Conservation (phyloP, 1,140 invertebrate species). For the Caenorhabditis briggsae region DNA sequence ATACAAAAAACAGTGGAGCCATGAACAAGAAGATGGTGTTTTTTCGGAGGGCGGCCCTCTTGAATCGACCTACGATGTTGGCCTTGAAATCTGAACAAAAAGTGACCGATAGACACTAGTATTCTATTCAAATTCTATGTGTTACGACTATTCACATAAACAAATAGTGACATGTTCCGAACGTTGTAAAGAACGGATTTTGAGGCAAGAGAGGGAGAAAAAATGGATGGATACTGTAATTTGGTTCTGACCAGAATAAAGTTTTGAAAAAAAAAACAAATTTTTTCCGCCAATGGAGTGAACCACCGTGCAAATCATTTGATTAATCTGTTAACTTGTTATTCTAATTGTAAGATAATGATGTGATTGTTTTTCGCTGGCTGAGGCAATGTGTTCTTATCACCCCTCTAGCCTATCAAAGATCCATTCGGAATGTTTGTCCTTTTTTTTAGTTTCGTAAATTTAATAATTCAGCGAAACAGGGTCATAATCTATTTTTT, state of each 20-base stretch:
- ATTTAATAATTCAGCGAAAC: neutral
- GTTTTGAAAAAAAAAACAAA: too few species aligned
- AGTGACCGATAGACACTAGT: constrained; percentile 2
- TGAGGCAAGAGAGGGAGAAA: neutral
- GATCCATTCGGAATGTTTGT: constrained; percentile 14
- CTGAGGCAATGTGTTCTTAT: neutral
- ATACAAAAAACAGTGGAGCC: neutral
- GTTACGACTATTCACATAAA: constrained; percentile 34
- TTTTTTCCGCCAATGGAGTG: too few species aligned
- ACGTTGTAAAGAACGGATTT: neutral
- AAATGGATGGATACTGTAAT: too few species aligned
- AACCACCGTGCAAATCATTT: neutral
- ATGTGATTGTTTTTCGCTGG: neutral
- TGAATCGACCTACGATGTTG: neutral
- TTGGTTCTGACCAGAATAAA: too few species aligned
- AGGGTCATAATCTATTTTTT: constrained; percentile 22
- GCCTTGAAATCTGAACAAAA: constrained; percentile 39
- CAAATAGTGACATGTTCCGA: constrained; percentile 44
- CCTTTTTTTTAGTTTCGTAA: neutral
- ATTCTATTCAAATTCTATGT: constrained; percentile 38
- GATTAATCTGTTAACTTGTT: neutral
- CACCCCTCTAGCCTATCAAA: neutral
- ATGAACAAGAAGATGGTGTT: neutral
- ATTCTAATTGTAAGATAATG: neutral
- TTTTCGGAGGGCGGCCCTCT: too few species aligned